Percentiles rank a stretch among this genome's conserved stretches.
Evolutionary conservation across 2,797 vertebrate species (phyloP).

Genomic region (Poeciliopsis turneri): DNA sequence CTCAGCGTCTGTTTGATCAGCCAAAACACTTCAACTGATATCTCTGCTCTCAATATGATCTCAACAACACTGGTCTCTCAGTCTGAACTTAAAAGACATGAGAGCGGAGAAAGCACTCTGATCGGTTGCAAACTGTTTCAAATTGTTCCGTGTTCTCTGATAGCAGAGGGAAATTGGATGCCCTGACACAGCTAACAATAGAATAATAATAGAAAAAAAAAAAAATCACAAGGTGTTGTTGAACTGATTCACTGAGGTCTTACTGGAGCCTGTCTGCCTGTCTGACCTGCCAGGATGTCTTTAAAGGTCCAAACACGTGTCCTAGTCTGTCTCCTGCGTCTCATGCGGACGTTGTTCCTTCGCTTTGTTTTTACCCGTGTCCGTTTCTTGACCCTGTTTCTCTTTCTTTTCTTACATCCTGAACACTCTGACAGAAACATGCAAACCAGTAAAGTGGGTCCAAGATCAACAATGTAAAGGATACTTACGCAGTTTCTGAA

Average conservation of each 20-base stretch:
- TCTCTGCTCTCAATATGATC: background rate
- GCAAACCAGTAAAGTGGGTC: background rate
- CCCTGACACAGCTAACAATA: background rate
- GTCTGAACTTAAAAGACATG: background rate
- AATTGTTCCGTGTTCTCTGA: background rate
- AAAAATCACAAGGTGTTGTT: background rate
- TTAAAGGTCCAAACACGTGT: constrained; percentile 21
- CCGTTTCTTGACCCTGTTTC: constrained; percentile 12
- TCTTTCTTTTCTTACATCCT: constrained; percentile 27
- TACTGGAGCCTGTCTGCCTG: background rate
- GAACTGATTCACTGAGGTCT: background rate
- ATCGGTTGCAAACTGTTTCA: background rate
- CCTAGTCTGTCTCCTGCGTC: constrained; percentile 42
- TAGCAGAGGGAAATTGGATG: background rate
- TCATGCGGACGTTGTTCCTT: background rate
- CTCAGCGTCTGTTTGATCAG: background rate
- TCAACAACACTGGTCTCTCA: background rate
- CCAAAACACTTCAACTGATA: background rate
- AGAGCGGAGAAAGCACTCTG: background rate
- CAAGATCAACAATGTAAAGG: background rate
- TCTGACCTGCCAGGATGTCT: constrained; percentile 38
- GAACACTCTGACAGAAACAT: constrained; percentile 4
- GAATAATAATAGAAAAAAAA: too few species aligned
- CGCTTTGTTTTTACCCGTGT: constrained; percentile 13
- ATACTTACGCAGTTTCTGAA: background rate